Conservation (phyloP, 2,888 invertebrate species). For the Tetrapedia diversipes region DNA sequence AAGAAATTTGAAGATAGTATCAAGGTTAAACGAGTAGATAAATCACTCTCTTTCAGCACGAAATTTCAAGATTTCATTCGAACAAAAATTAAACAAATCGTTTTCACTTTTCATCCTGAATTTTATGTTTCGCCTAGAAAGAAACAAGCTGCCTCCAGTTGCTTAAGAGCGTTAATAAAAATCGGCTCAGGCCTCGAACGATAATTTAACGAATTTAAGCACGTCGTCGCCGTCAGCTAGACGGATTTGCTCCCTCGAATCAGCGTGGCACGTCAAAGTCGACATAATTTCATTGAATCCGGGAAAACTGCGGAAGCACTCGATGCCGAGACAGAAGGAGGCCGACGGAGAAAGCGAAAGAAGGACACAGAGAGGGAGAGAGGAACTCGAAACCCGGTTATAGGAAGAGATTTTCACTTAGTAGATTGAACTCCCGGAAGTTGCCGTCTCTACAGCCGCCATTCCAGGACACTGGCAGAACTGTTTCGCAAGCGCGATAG, state of each 20-base stretch:
- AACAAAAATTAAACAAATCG: not conserved
- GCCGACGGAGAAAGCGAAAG: not conserved
- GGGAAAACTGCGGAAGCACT: constrained; percentile 63
- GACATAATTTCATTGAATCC: constrained; percentile 71
- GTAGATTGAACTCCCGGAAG: constrained; percentile 74
- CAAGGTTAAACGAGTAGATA: too few species aligned
- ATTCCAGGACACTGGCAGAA: constrained; percentile 36
- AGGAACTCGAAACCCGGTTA: constrained; percentile 56
- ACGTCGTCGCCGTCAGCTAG: constrained; percentile 17
- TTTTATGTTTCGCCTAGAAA: not conserved
- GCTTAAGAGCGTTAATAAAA: constrained; percentile 24
- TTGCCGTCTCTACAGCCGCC: constrained; percentile 57
- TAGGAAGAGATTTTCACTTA: constrained; percentile 76
- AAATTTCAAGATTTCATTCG: not conserved
- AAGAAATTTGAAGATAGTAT: too few species aligned
- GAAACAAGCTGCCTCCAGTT: not conserved
- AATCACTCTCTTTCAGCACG: not conserved
- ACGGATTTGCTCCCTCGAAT: constrained; percentile 56
- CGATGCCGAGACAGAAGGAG: constrained; percentile 20
- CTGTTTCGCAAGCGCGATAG: constrained; percentile 47
- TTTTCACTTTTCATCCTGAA: not conserved
- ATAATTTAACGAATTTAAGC: constrained; percentile 38
- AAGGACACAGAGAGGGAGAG: not conserved
- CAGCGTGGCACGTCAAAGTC: constrained; percentile 56
- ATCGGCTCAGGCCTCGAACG: not conserved